Base-by-base conservation (phyloP, 2,113 vertebrate genomes). In the Emydocephalus ijimae region DNA sequence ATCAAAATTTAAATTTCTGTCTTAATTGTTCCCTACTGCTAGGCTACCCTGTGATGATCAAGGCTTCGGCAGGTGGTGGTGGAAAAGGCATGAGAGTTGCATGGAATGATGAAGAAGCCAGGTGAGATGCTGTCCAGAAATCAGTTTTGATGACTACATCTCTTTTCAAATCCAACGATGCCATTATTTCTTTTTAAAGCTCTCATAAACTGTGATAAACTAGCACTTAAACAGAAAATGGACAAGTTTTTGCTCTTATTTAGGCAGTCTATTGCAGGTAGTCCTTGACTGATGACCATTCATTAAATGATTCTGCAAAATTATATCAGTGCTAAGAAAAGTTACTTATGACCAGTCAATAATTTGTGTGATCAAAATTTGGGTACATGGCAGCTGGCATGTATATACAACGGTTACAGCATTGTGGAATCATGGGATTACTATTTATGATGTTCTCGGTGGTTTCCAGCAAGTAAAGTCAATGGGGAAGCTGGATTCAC, bases 11-110 rank as follows among this genome's bases (percentile, higher is more conserved):
- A 98, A 98, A 98, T 97, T 98, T 98, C 97, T 98, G 98, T 98
- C 97, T 61, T 98, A 98, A 98, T 98, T 98, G 98, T 98, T 98
- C 98, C 99, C 98, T 95, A 98, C 98, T 99, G 98, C 97, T 98
- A 99, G 99, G 99, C 96, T 99, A 99, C 96, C 99, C 99, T 90
- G 99, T 99, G 96, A 99, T 99, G 99, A 99, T 99, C 98, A 99
- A 99, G 98, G 99, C 99, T 54, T 99, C 99, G 94, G 99, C 99
- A 93, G 99, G 99, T 94, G 99, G 99, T 94, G 99, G 99, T 95
- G 99, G 99, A 89, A 99, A 99, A 98, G 99, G 99, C 96, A 99
- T 99, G 99, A 98, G 99, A 97, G 99, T 99, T n/a, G 97, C 99
- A 89, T 99, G 99, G 99, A 98, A 99, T 95, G 98, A 99, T 95